Conservation (phyloP, 53 echinoderm and acorn worm species). For the Antedon mediterranea region DNA sequence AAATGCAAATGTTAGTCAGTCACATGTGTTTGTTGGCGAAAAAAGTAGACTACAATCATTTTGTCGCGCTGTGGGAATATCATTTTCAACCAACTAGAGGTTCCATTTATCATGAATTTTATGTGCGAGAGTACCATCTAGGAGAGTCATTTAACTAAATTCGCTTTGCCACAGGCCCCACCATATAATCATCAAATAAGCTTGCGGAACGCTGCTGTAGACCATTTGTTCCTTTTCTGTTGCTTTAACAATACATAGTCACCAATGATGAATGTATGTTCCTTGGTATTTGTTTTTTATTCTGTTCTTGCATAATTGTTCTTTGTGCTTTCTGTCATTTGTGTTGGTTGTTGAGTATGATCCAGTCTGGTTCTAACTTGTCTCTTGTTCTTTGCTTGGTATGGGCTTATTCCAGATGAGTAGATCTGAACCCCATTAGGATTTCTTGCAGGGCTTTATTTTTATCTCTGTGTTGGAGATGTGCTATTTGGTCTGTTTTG, state of each 20-base stretch:
- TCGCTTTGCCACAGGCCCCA: too few relatives aligned
- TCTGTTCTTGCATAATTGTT: slow-evolving; percentile 10
- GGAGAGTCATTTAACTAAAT: too few relatives aligned
- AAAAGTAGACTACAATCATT: too few relatives aligned
- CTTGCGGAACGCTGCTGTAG: too few relatives aligned
- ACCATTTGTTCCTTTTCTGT: slow-evolving; percentile 28
- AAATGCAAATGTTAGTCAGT: too few relatives aligned
- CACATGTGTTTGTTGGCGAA: too few relatives aligned
- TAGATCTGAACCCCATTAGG: slow-evolving; percentile 19
- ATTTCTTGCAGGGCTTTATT: slow-evolving; percentile 14
- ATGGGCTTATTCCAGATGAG: slow-evolving; percentile 15
- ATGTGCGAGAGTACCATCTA: too few relatives aligned
- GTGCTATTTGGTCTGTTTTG: slow-evolving; percentile 22
- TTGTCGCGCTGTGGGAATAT: too few relatives aligned
- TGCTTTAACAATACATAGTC: slow-evolving; percentile 33
- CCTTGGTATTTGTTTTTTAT: slow-evolving; percentile 21
- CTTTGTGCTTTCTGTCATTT: slow-evolving; percentile 22
- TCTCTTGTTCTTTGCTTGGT: slow-evolving; percentile 24
- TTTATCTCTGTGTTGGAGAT: slow-evolving; percentile 5
- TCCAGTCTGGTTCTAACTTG: slow-evolving; percentile 25
- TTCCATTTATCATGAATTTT: too few relatives aligned
- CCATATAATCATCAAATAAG: too few relatives aligned
- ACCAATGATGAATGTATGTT: slow-evolving; percentile 23
- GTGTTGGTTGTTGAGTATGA: background rate
- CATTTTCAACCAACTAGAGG: too few relatives aligned